Conservation (phyloP, 2,113 vertebrate species). For the Rhea pennata region DNA sequence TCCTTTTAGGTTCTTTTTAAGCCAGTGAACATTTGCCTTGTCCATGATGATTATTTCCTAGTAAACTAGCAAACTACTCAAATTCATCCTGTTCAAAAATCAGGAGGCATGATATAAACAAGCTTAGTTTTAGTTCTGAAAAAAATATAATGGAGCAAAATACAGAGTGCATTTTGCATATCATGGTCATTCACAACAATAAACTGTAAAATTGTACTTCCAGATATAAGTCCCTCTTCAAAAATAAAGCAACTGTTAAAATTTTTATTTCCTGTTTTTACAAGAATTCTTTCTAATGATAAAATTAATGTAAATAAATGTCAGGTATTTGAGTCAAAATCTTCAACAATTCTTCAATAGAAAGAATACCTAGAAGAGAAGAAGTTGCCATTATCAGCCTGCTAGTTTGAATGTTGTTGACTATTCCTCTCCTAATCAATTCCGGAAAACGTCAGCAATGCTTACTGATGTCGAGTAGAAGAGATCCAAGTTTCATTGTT, state of each 20-base stretch:
- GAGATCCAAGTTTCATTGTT: background rate
- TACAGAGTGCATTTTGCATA: background rate
- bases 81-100: background rate
- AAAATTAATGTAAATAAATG: background rate
- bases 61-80: background rate
- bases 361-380: background rate
- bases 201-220: conserved; percentile 16
- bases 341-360: background rate
- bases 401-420: background rate
- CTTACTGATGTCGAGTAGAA: background rate
- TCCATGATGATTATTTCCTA: background rate
- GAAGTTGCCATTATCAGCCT: background rate
- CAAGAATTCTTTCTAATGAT: background rate
- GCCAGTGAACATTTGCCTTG: background rate
- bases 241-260: background rate
- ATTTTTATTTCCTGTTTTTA: background rate
- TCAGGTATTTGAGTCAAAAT: background rate
- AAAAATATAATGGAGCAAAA: background rate
- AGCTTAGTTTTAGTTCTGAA: background rate
- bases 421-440: background rate
- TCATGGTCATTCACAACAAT: conserved; percentile 3
- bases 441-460: background rate
- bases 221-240: background rate
- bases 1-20: background rate
- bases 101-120: background rate